Evolutionary conservation across 1,140 invertebrate genomes (phyloP).

Genomic region (Goniozus legneri): DNA sequence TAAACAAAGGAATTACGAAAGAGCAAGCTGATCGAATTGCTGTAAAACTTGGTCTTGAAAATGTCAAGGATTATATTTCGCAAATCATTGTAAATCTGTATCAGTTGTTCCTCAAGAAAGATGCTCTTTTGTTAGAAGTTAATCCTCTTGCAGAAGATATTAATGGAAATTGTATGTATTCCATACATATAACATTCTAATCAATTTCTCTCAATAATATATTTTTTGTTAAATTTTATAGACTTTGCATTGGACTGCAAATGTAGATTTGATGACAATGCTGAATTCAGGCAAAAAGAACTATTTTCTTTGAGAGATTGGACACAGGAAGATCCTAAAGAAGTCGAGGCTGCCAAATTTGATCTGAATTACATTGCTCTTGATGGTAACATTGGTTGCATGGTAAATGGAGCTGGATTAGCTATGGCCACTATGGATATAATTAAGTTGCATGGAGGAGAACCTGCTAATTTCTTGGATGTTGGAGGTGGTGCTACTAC

Average conservation of each 20-base stretch:
- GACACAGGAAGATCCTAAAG: constrained; percentile 90
- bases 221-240: constrained; percentile 43
- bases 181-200: constrained; percentile 1
- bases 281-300: constrained; percentile 90
- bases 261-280: constrained; percentile 93
- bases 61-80: constrained; percentile 69
- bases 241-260: constrained; percentile 95
- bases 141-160: constrained; percentile 96
- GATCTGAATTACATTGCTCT: constrained; percentile 96
- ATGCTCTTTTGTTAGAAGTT: constrained; percentile 91
- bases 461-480: constrained; percentile 94
- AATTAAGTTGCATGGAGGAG: constrained; percentile 89
- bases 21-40: constrained; percentile 75
- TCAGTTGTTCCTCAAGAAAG: constrained; percentile 84
- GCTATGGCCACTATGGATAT: constrained; percentile 99
- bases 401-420: constrained; percentile 96
- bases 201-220: constrained; percentile 8
- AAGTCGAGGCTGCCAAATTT: constrained; percentile 87
- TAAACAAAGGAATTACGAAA: constrained; percentile 74
- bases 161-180: constrained; percentile 71
- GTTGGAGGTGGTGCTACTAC: constrained; percentile 94
- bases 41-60: constrained; percentile 76
- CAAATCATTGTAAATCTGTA: constrained; percentile 86
- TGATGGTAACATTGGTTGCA: constrained; percentile 80
- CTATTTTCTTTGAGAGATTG: constrained; percentile 84